phyloP scores from a whole-genome alignment of 2,113 vertebrate species.

The Cichladusa arquata region DNA sequence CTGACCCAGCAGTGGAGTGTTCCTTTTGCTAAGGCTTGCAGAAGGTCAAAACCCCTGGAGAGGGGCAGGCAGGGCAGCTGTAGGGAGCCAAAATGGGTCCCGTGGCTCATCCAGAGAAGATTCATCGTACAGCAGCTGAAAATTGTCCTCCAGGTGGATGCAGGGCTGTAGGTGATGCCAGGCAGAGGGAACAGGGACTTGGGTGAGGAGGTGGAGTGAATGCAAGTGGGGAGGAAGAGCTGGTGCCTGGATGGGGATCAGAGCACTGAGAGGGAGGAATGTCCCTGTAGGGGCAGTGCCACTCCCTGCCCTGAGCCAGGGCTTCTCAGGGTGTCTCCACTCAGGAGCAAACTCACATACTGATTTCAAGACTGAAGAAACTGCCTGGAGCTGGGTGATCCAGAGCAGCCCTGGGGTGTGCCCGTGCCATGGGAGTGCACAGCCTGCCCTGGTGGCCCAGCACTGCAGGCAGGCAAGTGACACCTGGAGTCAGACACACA shows the following conservation, averaged over 20 bases:
- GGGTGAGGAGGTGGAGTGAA: background rate
- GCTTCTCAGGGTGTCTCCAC: background rate
- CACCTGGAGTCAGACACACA: background rate
- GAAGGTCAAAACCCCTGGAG: background rate
- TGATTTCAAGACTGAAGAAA: background rate
- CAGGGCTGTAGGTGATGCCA: background rate
- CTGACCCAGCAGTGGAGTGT: background rate
- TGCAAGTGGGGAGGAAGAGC: background rate
- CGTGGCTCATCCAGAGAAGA: background rate
- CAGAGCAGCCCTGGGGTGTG: background rate
- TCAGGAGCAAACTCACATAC: accelerated
- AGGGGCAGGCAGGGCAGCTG: background rate
- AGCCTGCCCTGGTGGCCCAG: background rate
- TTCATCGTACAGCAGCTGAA: background rate
- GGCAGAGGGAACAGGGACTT: background rate
- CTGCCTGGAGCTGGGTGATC: background rate
- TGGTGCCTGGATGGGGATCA: background rate
- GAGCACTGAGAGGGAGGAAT: background rate
- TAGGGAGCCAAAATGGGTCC: background rate
- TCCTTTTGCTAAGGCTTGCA: background rate
- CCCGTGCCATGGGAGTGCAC: background rate
- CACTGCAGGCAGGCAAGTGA: background rate
- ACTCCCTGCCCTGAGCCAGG: background rate
- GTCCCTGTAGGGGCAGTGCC: background rate
- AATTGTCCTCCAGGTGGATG: background rate